Conservation (phyloP, 2,797 vertebrate species). For the Gambusia yucatana region DNA sequence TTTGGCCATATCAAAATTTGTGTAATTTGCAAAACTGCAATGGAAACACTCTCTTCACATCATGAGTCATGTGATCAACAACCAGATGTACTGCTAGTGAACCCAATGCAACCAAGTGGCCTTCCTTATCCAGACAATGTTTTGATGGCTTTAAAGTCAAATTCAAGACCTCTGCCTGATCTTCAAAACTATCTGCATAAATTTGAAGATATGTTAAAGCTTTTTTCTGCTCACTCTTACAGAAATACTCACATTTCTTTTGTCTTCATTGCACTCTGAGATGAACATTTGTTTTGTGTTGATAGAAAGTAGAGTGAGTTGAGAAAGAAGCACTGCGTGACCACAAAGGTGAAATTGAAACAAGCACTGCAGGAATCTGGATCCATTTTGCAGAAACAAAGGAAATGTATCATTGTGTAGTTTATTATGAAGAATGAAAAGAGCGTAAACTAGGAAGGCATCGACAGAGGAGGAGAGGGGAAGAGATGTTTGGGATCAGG, state of each 20-base stretch:
- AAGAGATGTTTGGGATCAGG: constrained; percentile 72
- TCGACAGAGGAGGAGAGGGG: constrained; percentile 27
- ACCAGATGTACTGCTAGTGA: not conserved
- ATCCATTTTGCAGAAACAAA: constrained; percentile 29
- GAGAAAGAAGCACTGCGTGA: not conserved
- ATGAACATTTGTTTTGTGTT: not conserved
- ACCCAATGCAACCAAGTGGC: not conserved
- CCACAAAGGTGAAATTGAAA: not conserved
- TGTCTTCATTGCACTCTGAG: not conserved
- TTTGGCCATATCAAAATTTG: too few relatives aligned
- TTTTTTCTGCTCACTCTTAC: not conserved
- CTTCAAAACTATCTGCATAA: not conserved
- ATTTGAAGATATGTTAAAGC: not conserved
- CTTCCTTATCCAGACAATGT: not conserved
- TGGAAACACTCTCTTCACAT: too few relatives aligned
- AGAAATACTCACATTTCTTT: not conserved
- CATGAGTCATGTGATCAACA: too few relatives aligned
- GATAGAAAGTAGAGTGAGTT: not conserved
- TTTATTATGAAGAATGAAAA: constrained; percentile 37
- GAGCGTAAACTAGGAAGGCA: constrained; percentile 27
- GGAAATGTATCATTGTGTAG: constrained; percentile 14
- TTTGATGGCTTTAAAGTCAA: not conserved
- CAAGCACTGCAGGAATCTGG: constrained; percentile 22
- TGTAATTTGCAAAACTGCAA: too few relatives aligned
- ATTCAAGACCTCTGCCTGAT: not conserved